phyloP scores from a whole-genome alignment of 1,140 invertebrate species.

The Zaprionus kolodkinae region DNA sequence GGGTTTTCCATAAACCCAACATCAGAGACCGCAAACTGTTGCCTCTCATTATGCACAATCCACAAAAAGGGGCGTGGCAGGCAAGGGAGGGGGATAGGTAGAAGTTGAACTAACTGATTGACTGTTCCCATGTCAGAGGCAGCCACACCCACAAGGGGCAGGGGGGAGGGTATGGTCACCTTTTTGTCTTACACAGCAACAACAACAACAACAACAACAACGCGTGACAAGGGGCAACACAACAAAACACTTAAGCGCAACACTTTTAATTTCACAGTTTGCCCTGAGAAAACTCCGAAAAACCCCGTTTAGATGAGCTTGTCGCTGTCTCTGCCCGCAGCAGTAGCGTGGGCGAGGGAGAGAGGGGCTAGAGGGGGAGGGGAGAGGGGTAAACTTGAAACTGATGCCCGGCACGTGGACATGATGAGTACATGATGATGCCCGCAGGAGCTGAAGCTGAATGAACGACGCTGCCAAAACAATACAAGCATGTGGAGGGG shows the following conservation, averaged over 20 bases:
- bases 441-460: constrained; percentile 10
- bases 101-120: constrained; percentile 54
- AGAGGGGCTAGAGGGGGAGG: not conserved
- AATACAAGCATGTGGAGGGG: constrained; percentile 11
- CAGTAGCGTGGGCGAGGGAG: not conserved
- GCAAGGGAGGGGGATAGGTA: not conserved
- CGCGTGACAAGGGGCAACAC: constrained; percentile 46
- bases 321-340: not conserved
- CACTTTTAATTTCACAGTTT: constrained; percentile 75
- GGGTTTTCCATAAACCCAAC: constrained; percentile 17
- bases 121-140: constrained; percentile 53
- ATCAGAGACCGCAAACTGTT: constrained; percentile 53
- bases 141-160: constrained; percentile 21
- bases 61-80: not conserved
- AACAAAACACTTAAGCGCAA: constrained; percentile 79
- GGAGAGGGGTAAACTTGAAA: constrained; percentile 60
- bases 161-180: constrained; percentile 35
- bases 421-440: constrained; percentile 51
- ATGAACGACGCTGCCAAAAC: constrained; percentile 28
- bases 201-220: constrained; percentile 41
- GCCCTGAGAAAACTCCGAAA: constrained; percentile 28
- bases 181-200: constrained; percentile 58
- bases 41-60: constrained; percentile 50
- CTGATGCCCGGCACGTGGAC: constrained; percentile 80
- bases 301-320: constrained; percentile 17